Evolutionary conservation across 2,888 invertebrate species (phyloP), one percentile per base, ranked within the genome.

Genomic region (Mycalesis mineus): DNA sequence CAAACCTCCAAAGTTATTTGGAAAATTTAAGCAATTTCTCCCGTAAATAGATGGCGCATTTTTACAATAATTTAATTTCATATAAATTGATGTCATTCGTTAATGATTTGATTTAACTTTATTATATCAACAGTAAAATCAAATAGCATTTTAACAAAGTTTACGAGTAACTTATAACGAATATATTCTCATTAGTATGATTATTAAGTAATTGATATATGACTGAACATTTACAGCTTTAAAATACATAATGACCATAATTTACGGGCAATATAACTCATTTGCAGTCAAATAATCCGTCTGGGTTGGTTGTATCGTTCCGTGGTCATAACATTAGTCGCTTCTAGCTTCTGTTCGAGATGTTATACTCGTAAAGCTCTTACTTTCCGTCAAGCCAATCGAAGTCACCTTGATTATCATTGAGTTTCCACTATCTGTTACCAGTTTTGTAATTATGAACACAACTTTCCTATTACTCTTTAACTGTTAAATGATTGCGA

Each of bases 391-490:
- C 15, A 47, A 33, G 9, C 15, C 33, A 31, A 47, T 9, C 11
- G 15, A 15, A 5, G 15, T 15, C 14, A 47, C 14, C 47, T 33
- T 33, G 47, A 33, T 11, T 15, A 33, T 15, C 33, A 31, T 6
- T 31, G 15, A 31, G 15, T 47, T 47, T 47, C 47, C 15, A 17
- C 31, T 47, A 47, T 47, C 47, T 33, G 33, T 33, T 14, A 17
- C 47, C 33, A 47, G 47, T 47, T 47, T 47, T 31, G 31, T 47
- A 47, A 47, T 33, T 47, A 47, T 47, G 47, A 47, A 47, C 31
- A 47, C 31, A 47, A 47, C 47, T 47, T 47, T 47, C 47, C 47
- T 47, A 47, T 47, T 47, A 47, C 47, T 47, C 47, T 47, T 47
- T 33, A 33, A 33, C 33, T 15, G 31, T 15, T 17, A 31, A 13